phyloP scores from a whole-genome alignment of 1,140 invertebrate species.

The Drosophila littoralis region DNA sequence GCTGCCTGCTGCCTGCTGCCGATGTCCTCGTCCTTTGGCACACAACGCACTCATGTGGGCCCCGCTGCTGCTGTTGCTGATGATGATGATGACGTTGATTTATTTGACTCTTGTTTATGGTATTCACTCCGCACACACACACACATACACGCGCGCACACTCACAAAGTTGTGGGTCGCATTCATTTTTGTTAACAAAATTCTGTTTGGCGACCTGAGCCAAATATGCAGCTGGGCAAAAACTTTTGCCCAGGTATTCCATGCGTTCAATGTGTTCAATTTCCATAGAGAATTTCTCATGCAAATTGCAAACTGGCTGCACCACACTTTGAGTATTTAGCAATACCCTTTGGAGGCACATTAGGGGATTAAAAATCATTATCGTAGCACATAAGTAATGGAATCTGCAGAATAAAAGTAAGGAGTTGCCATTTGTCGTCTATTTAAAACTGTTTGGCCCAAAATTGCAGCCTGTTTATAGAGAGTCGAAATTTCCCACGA shows the following conservation, averaged over 20 bases:
- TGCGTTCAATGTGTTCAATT: constrained; percentile 29
- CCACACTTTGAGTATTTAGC: constrained; percentile 11
- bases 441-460: background rate
- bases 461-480: no score
- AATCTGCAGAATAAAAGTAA: background rate
- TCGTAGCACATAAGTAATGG: background rate
- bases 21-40: constrained; percentile 29
- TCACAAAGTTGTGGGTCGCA: constrained; percentile 56
- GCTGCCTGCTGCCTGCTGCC: constrained; percentile 15
- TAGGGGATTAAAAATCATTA: constrained; percentile 6
- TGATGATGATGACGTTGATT: constrained; percentile 69
- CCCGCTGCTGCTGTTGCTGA: constrained; percentile 38
- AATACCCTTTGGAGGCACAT: background rate
- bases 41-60: constrained; percentile 52
- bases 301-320: background rate
- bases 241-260: constrained; percentile 30
- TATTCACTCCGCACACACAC: constrained; percentile 48
- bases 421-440: background rate
- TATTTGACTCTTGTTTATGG: constrained; percentile 73
- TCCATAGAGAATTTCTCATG: constrained; percentile 14
- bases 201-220: constrained; percentile 22
- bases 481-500: no score
- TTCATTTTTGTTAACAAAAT: constrained; percentile 45
- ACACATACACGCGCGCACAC: constrained; percentile 24
- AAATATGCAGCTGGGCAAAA: constrained; percentile 34